phyloP scores from a whole-genome alignment of 2,113 vertebrate genomes.

The Oreocharis arfaki region DNA sequence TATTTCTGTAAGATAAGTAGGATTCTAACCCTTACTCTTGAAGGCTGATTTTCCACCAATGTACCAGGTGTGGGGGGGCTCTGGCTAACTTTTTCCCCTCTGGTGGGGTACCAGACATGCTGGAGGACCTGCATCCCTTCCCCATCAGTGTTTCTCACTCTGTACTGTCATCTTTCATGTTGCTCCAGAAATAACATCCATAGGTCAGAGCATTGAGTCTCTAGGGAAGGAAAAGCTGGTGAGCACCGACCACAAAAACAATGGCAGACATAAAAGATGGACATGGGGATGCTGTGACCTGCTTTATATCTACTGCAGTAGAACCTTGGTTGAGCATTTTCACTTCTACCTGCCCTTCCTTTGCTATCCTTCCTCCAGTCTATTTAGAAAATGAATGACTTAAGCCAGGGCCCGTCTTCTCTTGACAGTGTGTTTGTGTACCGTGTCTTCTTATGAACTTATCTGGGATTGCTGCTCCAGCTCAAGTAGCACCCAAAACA shows the following conservation, averaged over 20 bases:
- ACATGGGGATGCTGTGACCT: neutral
- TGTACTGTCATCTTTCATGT: fast-evolving
- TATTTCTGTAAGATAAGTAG: neutral
- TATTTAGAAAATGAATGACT: neutral
- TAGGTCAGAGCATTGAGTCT: neutral
- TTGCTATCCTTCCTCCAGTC: neutral
- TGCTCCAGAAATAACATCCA: neutral
- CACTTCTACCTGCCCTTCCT: neutral
- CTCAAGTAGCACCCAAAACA: neutral
- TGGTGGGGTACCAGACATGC: fast-evolving
- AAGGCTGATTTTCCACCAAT: neutral
- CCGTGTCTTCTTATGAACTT: neutral
- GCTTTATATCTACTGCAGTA: fast-evolving
- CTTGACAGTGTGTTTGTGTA: neutral
- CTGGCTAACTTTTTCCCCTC: neutral
- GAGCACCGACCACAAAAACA: fast-evolving
- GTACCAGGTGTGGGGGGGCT: fast-evolving
- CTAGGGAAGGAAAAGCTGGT: neutral
- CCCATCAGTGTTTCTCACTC: neutral
- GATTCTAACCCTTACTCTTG: neutral
- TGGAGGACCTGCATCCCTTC: neutral
- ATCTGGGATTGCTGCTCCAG: neutral
- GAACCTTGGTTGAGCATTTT: neutral
- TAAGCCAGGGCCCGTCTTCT: neutral
- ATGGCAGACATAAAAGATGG: no score